Percentiles rank a stretch among this genome's conserved stretches.
phyloP scores from a whole-genome alignment of 1,140 invertebrate species.

The Tetramorium alpestre region DNA sequence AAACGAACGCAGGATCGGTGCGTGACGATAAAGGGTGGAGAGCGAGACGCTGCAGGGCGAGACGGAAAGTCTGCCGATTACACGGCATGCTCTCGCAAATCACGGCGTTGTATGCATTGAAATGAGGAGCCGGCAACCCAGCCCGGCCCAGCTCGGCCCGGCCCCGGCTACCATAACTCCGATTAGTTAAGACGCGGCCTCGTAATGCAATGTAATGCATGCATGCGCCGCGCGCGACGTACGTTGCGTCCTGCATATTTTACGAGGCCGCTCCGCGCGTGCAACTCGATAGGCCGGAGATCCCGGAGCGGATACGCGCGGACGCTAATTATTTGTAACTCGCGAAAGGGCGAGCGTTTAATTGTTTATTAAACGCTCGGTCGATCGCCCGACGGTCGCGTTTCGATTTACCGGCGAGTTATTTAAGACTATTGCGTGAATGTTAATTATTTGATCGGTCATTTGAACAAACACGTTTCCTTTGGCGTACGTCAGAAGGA shows the following conservation, averaged over 20 bases:
- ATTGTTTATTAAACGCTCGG: conserved; percentile 54
- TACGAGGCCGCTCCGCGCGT: conserved; percentile 62
- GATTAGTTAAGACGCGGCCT: conserved; percentile 75
- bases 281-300: conserved; percentile 60
- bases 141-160: conserved; percentile 37
- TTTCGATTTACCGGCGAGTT: conserved; percentile 41
- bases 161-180: conserved; percentile 73
- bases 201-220: conserved; percentile 70
- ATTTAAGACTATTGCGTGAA: conserved; percentile 30
- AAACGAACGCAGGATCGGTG: not conserved
- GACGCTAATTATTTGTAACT: conserved; percentile 62
- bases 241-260: conserved; percentile 70
- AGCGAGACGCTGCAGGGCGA: not conserved
- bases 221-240: conserved; percentile 52
- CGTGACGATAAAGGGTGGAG: conserved; percentile 5
- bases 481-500: not conserved
- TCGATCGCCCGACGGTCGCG: not conserved
- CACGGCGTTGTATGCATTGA: conserved; percentile 73
- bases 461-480: not conserved
- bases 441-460: conserved; percentile 34
- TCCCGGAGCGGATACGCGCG: conserved; percentile 43
- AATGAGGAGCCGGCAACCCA: conserved; percentile 62
- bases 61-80: conserved; percentile 68
- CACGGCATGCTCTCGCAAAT: conserved; percentile 70
- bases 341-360: conserved; percentile 34